phyloP scores from a whole-genome alignment of 1,140 invertebrate genomes.

The Drosophila sproati region DNA sequence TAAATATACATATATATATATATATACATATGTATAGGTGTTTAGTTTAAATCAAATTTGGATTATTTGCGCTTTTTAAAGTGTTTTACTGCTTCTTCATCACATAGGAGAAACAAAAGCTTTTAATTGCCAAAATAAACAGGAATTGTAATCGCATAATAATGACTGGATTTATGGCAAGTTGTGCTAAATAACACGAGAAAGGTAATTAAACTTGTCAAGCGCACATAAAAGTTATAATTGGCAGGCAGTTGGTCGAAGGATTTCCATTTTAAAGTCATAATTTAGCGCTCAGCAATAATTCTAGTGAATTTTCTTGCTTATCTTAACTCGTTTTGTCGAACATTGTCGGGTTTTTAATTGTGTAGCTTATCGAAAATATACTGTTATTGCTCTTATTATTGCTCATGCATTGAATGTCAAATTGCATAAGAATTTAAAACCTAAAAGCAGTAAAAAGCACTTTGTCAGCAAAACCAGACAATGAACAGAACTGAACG shows the following conservation, averaged over 20 bases:
- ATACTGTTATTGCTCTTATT: too few species aligned
- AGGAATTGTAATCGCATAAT: conserved; percentile 11
- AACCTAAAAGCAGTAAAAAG: neutral
- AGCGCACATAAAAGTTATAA: neutral
- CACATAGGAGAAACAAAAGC: neutral
- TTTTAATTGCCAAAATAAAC: neutral
- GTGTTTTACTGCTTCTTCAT: neutral
- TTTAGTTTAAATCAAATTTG: neutral
- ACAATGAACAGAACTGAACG: conserved; percentile 1
- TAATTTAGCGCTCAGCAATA: too few species aligned
- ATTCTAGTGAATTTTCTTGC: too few species aligned
- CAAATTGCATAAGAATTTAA: neutral
- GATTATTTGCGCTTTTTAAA: conserved; percentile 1
- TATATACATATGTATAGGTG: neutral
- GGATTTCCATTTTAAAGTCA: too few species aligned
- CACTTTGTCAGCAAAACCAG: neutral
- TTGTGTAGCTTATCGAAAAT: too few species aligned
- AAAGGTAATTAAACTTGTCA: conserved; percentile 6
- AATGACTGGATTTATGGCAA: neutral
- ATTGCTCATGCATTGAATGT: neutral
- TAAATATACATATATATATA: neutral
- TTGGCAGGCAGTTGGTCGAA: neutral
- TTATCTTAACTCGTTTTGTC: too few species aligned
- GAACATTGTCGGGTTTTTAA: too few species aligned
- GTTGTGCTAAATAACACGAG: neutral